phyloP scores from a whole-genome alignment of 2,797 vertebrate species.

The Tapirus indicus region DNA sequence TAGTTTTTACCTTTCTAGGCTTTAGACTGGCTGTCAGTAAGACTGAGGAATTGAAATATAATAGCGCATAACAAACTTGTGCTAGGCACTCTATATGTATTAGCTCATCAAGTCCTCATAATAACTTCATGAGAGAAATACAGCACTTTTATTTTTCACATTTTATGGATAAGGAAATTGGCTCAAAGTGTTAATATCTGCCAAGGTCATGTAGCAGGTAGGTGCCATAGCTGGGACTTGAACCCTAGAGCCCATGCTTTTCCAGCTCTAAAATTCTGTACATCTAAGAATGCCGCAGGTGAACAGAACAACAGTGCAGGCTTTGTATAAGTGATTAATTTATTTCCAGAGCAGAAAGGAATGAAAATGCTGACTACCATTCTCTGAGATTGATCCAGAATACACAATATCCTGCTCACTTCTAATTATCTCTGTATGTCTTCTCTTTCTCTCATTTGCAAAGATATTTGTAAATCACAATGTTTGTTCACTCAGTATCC shows the following conservation, averaged over 20 bases:
- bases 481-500: slow-evolving; percentile 29
- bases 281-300: background rate
- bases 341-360: slow-evolving; percentile 19
- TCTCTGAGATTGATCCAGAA: slow-evolving; percentile 7
- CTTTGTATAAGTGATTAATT: slow-evolving; percentile 5
- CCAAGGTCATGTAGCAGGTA: background rate
- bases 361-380: background rate
- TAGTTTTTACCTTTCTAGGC: slow-evolving; percentile 7
- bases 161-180: slow-evolving; percentile 34
- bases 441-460: slow-evolving; percentile 33
- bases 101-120: slow-evolving; percentile 20
- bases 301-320: background rate
- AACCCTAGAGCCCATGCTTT: background rate
- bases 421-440: background rate
- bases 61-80: background rate
- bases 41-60: background rate
- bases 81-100: background rate
- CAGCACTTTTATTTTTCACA: background rate
- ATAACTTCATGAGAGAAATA: slow-evolving; percentile 23
- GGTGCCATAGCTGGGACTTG: background rate
- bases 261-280: slow-evolving; percentile 2
- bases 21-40: background rate
- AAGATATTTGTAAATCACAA: slow-evolving; percentile 38
- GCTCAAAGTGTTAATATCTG: background rate
- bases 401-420: background rate